Base-by-base conservation (phyloP, 2,888 invertebrate species). In the Zaprionus lineosus region DNA sequence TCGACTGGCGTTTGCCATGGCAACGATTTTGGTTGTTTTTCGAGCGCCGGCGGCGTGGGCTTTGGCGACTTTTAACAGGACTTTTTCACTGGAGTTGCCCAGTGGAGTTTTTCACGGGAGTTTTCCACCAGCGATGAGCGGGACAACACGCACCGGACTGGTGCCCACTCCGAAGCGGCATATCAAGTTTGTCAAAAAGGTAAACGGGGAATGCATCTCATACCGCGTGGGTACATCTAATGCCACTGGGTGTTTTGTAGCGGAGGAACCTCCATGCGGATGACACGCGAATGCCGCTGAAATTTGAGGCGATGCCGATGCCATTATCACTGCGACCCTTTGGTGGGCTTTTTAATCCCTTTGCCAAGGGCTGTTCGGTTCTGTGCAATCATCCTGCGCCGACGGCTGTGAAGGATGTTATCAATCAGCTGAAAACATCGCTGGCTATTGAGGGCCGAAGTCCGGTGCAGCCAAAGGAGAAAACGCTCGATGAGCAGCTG, bases 371-470 rank as follows among this genome's bases (percentile, higher is more conserved):
- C 3, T 96, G 96, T 86, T 96, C 96, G 0, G 93, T 96, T 4
- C 91, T 96, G 5, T 96, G 96, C 90, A 96, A 96, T 88, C 96
- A 96, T 89, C 96, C 96, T 0, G 94, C 95, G 1, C 95, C 95
- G 55, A 92, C 91, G 12, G 94, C 93, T 39, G 93, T 94, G 0
- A 94, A 93, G 87, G 93, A 94, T 82, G 92, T 93, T 41, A 93
- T 96, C 1, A 93, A 92, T 85, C 92, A 93, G 56, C 93, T 94
- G 1, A 95, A 95, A 87, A 93, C 94, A 53, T 91, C 92, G 51
- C 93, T 94, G 93, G 94, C 86, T 24, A 74, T 85, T 11, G 88
- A 88, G 48, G 81, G 76, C 3, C 85, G 79, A 52, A 69, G 71
- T 55, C 62, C 70, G 1, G 69, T 66, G 28, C 69, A 69, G 28